Evolutionary conservation across 2,888 invertebrate genomes (phyloP).

Genomic region (Vanessa cardui): DNA sequence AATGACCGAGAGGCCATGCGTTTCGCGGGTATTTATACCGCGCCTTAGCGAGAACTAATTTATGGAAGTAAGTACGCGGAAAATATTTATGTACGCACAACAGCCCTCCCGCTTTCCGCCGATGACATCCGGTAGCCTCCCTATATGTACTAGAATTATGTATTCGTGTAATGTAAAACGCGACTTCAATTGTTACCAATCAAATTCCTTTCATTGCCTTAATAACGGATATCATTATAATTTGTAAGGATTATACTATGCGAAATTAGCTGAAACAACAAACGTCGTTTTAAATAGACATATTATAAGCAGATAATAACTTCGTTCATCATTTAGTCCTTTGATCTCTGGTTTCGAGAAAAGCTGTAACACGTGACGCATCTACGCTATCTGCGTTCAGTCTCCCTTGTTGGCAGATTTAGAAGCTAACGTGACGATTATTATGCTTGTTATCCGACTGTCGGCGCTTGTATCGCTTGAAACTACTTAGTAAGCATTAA

Average conservation of each 20-base stretch:
- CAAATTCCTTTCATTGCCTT: slow-evolving; percentile 30
- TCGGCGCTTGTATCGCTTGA: background rate
- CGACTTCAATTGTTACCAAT: slow-evolving; percentile 42
- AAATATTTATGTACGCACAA: slow-evolving; percentile 78
- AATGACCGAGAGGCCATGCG: slow-evolving; percentile 72
- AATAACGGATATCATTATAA: slow-evolving; percentile 28
- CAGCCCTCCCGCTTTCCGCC: slow-evolving; percentile 59
- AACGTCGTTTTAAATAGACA: background rate
- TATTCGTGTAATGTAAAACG: slow-evolving; percentile 43
- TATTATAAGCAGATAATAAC: slow-evolving; percentile 2
- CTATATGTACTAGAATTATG: slow-evolving; percentile 51
- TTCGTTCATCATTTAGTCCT: slow-evolving; percentile 35
- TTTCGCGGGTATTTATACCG: slow-evolving; percentile 79
- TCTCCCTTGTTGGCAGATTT: slow-evolving; percentile 42
- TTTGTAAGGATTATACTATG: background rate
- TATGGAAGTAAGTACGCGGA: slow-evolving; percentile 82
- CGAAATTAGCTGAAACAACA: background rate
- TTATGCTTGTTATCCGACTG: slow-evolving; percentile 22
- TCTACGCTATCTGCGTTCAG: slow-evolving; percentile 32
- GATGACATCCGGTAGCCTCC: slow-evolving; percentile 73
- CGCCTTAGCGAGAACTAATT: slow-evolving; percentile 80
- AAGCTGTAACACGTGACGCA: slow-evolving; percentile 45
- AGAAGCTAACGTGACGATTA: slow-evolving; percentile 36
- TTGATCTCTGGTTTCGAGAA: slow-evolving; percentile 46
- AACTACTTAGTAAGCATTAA: background rate